phyloP scores from a whole-genome alignment of 2,113 vertebrate species.

The Cervus canadensis region DNA sequence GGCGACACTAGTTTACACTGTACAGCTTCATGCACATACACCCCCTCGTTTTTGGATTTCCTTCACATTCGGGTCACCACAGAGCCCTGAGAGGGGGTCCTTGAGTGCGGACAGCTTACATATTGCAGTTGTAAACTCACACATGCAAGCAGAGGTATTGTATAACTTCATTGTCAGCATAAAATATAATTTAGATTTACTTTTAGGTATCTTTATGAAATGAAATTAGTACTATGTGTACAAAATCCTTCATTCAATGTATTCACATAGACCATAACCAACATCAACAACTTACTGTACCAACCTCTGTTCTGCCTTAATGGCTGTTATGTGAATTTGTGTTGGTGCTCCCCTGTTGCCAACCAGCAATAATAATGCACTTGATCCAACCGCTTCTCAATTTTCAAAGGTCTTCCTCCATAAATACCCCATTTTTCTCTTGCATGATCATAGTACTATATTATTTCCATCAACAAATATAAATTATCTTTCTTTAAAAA shows the following conservation, averaged over 20 bases:
- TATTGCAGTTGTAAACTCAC: neutral
- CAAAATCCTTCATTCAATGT: neutral
- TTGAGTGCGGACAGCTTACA: neutral
- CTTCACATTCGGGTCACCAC: neutral
- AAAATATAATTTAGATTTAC: neutral
- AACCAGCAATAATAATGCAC: neutral
- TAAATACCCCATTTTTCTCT: neutral
- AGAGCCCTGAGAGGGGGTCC: neutral
- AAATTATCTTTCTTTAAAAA: neutral
- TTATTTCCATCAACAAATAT: neutral
- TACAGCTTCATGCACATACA: neutral
- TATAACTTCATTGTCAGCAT: neutral
- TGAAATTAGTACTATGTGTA: neutral
- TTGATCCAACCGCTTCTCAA: neutral
- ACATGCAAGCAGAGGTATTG: neutral
- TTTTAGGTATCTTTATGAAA: neutral
- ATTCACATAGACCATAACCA: neutral
- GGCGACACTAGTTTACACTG: neutral
- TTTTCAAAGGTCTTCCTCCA: neutral
- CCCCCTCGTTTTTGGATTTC: neutral
- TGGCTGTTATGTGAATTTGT: neutral
- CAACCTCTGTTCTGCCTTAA: neutral
- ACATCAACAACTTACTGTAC: neutral
- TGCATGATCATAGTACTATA: neutral
- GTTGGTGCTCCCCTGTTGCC: fast-evolving